Evolutionary conservation across 2,888 invertebrate species (phyloP).

Genomic region (Mamestra brassicae): DNA sequence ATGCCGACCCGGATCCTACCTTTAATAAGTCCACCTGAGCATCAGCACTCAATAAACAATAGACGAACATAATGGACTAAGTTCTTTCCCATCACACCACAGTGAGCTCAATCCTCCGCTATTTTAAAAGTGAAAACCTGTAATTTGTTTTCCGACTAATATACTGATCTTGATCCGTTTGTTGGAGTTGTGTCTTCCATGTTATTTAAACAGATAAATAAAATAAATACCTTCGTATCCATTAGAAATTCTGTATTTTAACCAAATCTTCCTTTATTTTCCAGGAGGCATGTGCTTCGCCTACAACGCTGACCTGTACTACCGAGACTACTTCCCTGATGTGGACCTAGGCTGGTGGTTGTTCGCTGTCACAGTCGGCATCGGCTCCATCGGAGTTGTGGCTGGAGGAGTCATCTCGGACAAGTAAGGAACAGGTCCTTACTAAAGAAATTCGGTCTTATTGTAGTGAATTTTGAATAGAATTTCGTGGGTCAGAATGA

Average conservation of each 20-base stretch:
- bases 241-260: background rate
- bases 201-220: no score
- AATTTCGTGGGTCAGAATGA: no score
- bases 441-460: no score
- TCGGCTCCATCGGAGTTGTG: slow-evolving; percentile 95
- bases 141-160: no score
- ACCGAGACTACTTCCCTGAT: slow-evolving; percentile 96
- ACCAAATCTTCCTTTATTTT: background rate
- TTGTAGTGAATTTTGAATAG: no score
- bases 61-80: background rate
- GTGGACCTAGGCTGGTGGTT: slow-evolving; percentile 97
- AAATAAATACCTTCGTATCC: no score
- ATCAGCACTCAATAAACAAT: background rate
- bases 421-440: no score
- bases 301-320: slow-evolving; percentile 97
- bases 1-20: no score
- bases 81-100: background rate
- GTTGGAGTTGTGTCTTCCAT: no score
- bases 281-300: slow-evolving; percentile 97
- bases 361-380: slow-evolving; percentile 96
- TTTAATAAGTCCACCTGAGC: background rate
- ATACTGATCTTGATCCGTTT: no score
- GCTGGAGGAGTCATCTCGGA: slow-evolving; percentile 94
- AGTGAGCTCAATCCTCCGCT: background rate
- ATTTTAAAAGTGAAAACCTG: no score